Base-by-base conservation (phyloP, 2,113 vertebrate species). In the Archilochus colubris region DNA sequence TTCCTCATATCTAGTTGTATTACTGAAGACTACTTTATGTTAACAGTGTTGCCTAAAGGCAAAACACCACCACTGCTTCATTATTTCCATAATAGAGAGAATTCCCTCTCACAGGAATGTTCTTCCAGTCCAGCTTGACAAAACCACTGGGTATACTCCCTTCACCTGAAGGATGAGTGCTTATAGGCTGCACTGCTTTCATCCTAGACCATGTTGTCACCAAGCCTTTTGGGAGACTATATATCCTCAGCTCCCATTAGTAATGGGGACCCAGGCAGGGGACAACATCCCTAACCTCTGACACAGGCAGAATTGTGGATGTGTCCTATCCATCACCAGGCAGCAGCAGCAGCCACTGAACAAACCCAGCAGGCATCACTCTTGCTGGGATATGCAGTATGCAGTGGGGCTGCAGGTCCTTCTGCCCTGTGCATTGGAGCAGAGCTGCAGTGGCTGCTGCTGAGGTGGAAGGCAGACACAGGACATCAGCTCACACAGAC, bases 81-180 rank as follows among this genome's bases (percentile, higher is more conserved):
- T 93, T 90, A 91, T 84, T 89, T 63, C 79, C 0, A 3, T 33
- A 79, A 50, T 1, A 91, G 58, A 91, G 54, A 88, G 96, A 95
- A 93, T 23, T n/a, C 27, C 50, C 28, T 85, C 54, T 50, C n/a
- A n/a, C 10, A 76, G 54, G 51, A 73, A 44, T 14, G 13, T 8
- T 89, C 20, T 38, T 63, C 22, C n/a, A 76, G 23, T n/a, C 46
- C 36, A n/a, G 30, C 78, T 91, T 76, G 80, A 40, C 63, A 74
- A 68, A 91, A 67, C 74, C 64, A 30, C 23, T 68, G 30, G 57
- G 43, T 36, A 50, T 54, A 73, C 31, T 61, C n/a, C 58, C 53
- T 25, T 85, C 27, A 53, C 30, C 43, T 64, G 43, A 63, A 12
- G 33, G 50, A 80, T 53, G 36, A 67, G 59, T 70, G 58, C 61